phyloP scores from a whole-genome alignment of 2,888 invertebrate species.

The Helleia helle region DNA sequence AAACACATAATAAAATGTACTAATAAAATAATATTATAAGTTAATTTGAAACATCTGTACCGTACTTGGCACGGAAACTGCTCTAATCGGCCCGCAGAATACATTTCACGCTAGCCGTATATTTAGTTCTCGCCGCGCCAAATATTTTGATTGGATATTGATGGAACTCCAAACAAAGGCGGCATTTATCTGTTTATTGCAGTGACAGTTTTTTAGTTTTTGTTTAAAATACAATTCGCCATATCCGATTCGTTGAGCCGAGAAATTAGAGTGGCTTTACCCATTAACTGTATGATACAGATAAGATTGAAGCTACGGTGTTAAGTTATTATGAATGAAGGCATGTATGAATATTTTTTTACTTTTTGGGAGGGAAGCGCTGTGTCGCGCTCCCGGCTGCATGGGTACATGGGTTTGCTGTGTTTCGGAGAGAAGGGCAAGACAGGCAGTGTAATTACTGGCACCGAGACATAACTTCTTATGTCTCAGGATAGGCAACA shows the following conservation, averaged over 20 bases:
- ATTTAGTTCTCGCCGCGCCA: slow-evolving; percentile 3
- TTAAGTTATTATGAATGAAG: no score
- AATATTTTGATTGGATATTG: slow-evolving; percentile 9
- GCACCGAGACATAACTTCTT: no score
- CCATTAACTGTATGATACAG: no score
- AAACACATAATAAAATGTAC: no score
- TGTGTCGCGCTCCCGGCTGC: no score
- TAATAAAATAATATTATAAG: neutral
- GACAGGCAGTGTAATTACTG: no score
- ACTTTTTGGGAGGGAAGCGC: no score
- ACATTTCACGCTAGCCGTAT: neutral
- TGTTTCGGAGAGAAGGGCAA: no score
- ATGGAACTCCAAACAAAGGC: slow-evolving; percentile 8
- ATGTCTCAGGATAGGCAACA: no score
- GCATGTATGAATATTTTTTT: no score
- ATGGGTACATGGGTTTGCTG: no score
- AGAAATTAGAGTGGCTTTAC: neutral
- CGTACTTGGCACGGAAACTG: neutral
- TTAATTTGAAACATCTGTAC: neutral
- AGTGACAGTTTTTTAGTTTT: slow-evolving; percentile 3
- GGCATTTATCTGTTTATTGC: slow-evolving; percentile 6
- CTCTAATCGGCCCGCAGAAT: slow-evolving; percentile 2
- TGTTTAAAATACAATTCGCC: neutral
- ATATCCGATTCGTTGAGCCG: neutral
- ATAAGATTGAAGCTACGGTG: no score